Conservation (phyloP, 2,797 vertebrate species). For the Enoplosus armatus region DNA sequence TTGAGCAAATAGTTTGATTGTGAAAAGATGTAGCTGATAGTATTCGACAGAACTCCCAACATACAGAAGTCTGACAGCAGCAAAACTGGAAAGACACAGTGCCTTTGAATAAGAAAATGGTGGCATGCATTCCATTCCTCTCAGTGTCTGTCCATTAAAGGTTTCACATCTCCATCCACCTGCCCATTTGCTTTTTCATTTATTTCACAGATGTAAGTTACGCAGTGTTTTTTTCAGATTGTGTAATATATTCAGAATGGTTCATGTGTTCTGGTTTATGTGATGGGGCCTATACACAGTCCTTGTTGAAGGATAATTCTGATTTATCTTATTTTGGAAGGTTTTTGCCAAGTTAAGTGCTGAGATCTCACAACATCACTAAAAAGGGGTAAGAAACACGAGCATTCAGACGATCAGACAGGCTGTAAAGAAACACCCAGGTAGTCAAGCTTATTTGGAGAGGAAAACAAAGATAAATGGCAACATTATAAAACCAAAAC, state of each 20-base stretch:
- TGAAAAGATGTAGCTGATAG: constrained; percentile 92
- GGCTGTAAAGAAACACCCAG: neutral
- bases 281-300: neutral
- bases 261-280: neutral
- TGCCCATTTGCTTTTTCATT: constrained; percentile 28
- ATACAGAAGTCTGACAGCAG: constrained; percentile 71
- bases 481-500: neutral
- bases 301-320: constrained; percentile 14
- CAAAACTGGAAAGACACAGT: constrained; percentile 77
- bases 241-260: constrained; percentile 68
- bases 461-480: neutral
- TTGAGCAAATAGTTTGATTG: constrained; percentile 90
- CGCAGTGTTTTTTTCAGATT: constrained; percentile 72
- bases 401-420: neutral
- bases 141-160: constrained; percentile 66
- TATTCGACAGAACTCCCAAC: constrained; percentile 77
- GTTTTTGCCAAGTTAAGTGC: neutral
- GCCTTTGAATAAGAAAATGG: constrained; percentile 78
- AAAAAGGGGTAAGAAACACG: neutral
- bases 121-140: constrained; percentile 76
- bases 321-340: constrained; percentile 9
- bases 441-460: neutral
- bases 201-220: constrained; percentile 41
- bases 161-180: constrained; percentile 44
- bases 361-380: neutral